Evolutionary conservation across 2,888 invertebrate genomes (phyloP).

Genomic region (Mellilla xanthometata): DNA sequence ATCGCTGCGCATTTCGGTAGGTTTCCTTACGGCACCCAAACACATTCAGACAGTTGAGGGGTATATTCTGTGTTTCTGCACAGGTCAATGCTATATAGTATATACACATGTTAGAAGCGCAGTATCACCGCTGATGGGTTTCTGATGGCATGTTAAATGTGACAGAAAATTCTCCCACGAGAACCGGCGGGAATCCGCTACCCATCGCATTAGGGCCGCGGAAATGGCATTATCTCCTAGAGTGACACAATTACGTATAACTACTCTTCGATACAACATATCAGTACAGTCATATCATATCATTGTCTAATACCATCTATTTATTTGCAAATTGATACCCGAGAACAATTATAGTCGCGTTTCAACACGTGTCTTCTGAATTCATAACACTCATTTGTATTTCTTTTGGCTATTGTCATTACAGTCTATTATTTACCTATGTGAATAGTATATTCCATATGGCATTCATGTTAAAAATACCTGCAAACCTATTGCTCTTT

Average conservation of each 20-base stretch:
- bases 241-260: constrained; percentile 33
- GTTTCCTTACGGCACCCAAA: neutral
- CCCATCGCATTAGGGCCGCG: constrained; percentile 18
- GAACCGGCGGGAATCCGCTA: constrained; percentile 34
- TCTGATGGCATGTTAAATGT: constrained; percentile 42
- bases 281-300: no score
- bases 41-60: no score
- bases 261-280: constrained; percentile 39
- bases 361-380: constrained; percentile 48
- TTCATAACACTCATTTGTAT: constrained; percentile 52
- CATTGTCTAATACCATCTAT: constrained; percentile 51
- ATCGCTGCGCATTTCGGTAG: neutral
- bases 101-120: constrained; percentile 18
- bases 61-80: no score
- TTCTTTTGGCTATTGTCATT: constrained; percentile 47
- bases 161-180: constrained; percentile 46
- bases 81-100: neutral
- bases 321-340: constrained; percentile 57
- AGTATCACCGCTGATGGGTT: constrained; percentile 42
- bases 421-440: constrained; percentile 27
- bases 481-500: no score
- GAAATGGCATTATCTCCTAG: constrained; percentile 29
- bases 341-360: constrained; percentile 55
- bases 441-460: neutral
- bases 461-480: no score